These are phyloP conservation scores for Sebastes steindachneri DNA, from an alignment of 2,797 vertebrate species.

Conservation along the genomic window DNA sequence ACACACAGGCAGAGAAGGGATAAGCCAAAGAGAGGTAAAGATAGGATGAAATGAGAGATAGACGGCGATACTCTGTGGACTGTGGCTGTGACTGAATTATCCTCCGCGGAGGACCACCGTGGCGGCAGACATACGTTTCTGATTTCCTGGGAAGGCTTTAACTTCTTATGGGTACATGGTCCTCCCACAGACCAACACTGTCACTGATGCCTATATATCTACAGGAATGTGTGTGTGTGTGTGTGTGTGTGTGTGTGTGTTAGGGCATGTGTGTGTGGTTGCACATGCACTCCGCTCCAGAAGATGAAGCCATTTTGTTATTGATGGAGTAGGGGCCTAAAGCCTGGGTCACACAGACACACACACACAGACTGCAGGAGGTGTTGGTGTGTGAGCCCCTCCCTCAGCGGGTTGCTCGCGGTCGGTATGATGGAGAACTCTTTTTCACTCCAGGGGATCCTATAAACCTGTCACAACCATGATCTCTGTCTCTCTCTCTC, in stretches of 20 bases:
- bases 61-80: conserved; percentile 41
- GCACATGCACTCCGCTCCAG: conserved; percentile 31
- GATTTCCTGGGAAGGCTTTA: conserved; percentile 90
- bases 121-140: conserved; percentile 90
- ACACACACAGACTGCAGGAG: conserved; percentile 41
- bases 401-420: conserved; percentile 50
- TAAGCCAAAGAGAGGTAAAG: background rate
- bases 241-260: conserved; percentile 43
- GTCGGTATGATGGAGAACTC: conserved; percentile 64
- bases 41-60: conserved; percentile 29
- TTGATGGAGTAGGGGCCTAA: conserved; percentile 66
- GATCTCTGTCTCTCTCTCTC: conserved; percentile 38
- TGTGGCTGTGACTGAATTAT: conserved; percentile 77
- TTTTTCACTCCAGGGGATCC: conserved; percentile 76
- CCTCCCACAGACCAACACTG: conserved; percentile 85
- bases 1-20: conserved; percentile 9
- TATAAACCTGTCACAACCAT: conserved; percentile 80
- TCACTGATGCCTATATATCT: conserved; percentile 86
- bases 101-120: conserved; percentile 88
- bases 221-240: conserved; percentile 51
- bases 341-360: conserved; percentile 57
- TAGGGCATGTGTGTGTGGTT: background rate
- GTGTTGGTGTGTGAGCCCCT: conserved; percentile 72
- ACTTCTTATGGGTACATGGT: conserved; percentile 88
- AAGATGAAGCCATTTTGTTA: conserved; percentile 71